These are phyloP conservation scores for Maniola jurtina DNA, from an alignment of 1,140 invertebrate genomes.

Conservation along the genomic window DNA sequence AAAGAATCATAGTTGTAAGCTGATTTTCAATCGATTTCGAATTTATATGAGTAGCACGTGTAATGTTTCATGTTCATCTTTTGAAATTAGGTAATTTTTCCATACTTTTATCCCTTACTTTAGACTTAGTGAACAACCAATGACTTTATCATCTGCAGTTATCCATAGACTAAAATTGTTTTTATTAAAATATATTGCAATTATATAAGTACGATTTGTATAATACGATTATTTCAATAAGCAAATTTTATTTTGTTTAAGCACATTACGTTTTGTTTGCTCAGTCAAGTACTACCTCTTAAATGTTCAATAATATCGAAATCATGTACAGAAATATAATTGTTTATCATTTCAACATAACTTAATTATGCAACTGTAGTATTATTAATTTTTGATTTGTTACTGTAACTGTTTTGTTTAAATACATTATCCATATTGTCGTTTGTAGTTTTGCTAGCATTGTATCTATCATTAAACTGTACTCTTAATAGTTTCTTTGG, in stretches of 20 bases:
- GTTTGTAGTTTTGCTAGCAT: not conserved
- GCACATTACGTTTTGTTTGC: constrained; percentile 12
- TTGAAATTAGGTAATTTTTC: not conserved
- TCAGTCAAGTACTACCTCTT: constrained; percentile 12
- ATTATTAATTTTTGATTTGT: not conserved
- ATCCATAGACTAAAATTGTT: no score
- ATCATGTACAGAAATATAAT: not conserved
- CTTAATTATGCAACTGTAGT: not conserved
- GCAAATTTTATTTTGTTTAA: not conserved
- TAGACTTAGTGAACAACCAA: no score
- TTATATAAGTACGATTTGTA: not conserved
- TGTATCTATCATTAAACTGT: not conserved
- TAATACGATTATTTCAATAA: not conserved
- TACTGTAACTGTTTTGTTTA: not conserved
- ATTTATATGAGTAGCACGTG: constrained; percentile 27
- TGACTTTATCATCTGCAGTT: not conserved
- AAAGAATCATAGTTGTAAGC: constrained; percentile 12
- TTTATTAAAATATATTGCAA: not conserved
- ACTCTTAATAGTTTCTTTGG: not conserved
- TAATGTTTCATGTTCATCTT: constrained; percentile 20
- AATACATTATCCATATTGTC: not conserved
- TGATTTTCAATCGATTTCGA: constrained; percentile 30
- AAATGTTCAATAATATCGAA: not conserved
- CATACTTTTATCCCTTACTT: no score
- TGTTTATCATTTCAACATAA: not conserved